Base-by-base conservation (phyloP, 2,113 vertebrate genomes). In the Melanotaenia duboulayi region DNA sequence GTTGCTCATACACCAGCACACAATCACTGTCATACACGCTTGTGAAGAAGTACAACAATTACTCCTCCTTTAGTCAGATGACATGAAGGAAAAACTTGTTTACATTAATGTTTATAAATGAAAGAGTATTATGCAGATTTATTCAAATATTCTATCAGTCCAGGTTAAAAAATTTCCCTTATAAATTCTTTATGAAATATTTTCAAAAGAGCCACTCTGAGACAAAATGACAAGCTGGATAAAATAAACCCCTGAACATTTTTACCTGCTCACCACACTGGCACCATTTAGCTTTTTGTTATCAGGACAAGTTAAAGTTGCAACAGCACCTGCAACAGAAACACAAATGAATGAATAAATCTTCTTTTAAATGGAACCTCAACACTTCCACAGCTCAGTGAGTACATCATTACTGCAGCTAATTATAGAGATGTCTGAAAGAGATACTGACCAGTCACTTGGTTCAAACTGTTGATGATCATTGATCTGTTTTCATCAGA, bases 1-100 rank as follows among this genome's bases (percentile, higher is more conserved):
- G 90, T 60, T 94, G 93, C 87, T 95, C 94, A 65, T 89, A 93
- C 83, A 95, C 81, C 78, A 97, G 39, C 61, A 93, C 7, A 74
- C 95, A 97, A 75, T 92, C 89, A 65, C 85, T 93, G 51, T 71
- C 87, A 55, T 71, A 81, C 67, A 95, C 69, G 13, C 96, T 94
- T 90, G 6, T 14, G 22, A 46, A 50, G 75, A 22, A 7, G 44
- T 42, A 40, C 46, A 64, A 54, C 7, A 81, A 23, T 65, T 39
- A 37, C 13, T 65, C 23, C n/a, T 5, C 1, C 8, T 35, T 35
- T 35, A 35, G 32, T 35, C 32, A 35, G 8, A 35, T 1, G 8
- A 1, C 4, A 35, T 35, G 32, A 35, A 35, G 32, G 32, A 35
- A 35, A 35, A 35, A 35, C 32, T 35, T 6, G 32, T 6, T 35